These are phyloP conservation scores for Pyrocephalus nanus DNA, from an alignment of 2,797 vertebrate genomes.

Conservation along the genomic window DNA sequence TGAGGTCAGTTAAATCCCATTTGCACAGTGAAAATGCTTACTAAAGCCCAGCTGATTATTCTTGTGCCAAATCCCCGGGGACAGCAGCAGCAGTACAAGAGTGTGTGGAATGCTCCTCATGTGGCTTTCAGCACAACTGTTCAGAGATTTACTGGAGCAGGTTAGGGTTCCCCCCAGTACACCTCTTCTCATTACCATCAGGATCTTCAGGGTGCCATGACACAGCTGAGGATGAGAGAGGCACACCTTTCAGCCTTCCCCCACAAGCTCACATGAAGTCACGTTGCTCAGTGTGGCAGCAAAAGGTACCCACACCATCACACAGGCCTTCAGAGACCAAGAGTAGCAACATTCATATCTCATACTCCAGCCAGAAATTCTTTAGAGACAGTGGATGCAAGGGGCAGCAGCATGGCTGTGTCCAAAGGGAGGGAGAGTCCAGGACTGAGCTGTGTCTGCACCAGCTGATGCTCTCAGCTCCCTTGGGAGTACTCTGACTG, in stretches of 20 bases:
- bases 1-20: not conserved
- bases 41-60: not conserved
- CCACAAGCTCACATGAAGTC: not conserved
- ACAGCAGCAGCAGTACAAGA: not conserved
- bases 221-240: not conserved
- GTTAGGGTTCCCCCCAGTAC: not conserved
- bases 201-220: not conserved
- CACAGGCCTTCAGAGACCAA: not conserved
- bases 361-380: not conserved
- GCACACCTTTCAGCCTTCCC: not conserved
- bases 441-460: not conserved
- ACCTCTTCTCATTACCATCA: not conserved
- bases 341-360: not conserved
- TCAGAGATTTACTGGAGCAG: not conserved
- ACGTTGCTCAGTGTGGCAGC: not conserved
- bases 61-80: not conserved
- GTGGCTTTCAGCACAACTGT: not conserved
- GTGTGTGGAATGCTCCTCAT: not conserved
- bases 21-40: not conserved
- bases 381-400: not conserved
- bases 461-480: not conserved
- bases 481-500: not conserved
- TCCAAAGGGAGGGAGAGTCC: not conserved
- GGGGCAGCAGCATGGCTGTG: rapidly evolving
- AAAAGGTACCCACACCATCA: not conserved